phyloP scores from a whole-genome alignment of 2,113 vertebrate genomes.

The Cariama cristata region DNA sequence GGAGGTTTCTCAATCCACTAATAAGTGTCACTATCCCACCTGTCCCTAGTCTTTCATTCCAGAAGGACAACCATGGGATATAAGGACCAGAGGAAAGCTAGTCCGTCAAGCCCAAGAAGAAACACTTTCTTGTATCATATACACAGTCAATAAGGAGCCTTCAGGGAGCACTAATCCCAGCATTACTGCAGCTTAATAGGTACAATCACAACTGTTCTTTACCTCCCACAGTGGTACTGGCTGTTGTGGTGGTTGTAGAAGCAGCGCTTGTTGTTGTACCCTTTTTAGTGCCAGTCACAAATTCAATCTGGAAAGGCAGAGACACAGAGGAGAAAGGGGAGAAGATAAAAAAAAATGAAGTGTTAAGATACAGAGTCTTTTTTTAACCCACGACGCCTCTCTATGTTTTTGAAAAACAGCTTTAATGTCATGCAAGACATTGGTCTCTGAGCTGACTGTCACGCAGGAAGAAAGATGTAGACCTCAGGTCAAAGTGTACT shows the following conservation, averaged over 20 bases:
- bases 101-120: neutral
- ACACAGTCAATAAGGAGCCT: neutral
- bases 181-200: neutral
- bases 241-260: conserved; percentile 84
- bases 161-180: neutral
- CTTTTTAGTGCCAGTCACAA: conserved; percentile 97
- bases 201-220: neutral
- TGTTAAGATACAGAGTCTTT: neutral
- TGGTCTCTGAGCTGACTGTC: neutral
- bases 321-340: neutral
- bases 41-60: neutral
- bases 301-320: conserved; percentile 87
- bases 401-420: neutral
- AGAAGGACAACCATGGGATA: neutral
- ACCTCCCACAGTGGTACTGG: conserved; percentile 91
- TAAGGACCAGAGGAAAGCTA: neutral
- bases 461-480: neutral
- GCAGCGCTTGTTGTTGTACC: conserved; percentile 87
- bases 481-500: neutral
- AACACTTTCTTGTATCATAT: neutral
- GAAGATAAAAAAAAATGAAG: neutral
- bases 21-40: neutral
- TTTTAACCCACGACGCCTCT: neutral
- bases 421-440: neutral
- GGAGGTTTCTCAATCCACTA: neutral